Evolutionary conservation across 2,888 invertebrate species (phyloP).

Genomic region (Iselma pallidipennis): DNA sequence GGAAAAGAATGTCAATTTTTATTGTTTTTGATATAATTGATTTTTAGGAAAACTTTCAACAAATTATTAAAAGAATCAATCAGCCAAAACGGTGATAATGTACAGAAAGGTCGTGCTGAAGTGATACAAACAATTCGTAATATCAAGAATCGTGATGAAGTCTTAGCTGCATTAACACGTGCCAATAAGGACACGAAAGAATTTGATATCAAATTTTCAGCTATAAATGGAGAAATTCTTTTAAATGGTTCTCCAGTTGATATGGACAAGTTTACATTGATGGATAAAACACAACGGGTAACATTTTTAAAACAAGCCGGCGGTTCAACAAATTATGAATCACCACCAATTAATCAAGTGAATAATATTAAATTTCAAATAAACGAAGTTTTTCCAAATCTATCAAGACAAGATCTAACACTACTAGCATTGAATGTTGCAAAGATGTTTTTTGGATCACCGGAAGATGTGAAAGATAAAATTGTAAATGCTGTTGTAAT

Average conservation of each 20-base stretch:
- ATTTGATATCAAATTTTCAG: constrained; percentile 51
- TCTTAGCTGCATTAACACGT: constrained; percentile 60
- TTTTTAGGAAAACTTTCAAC: constrained; percentile 62
- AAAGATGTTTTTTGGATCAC: constrained; percentile 23
- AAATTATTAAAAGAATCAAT: constrained; percentile 63
- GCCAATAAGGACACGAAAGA: constrained; percentile 62
- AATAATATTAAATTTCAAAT: constrained; percentile 6
- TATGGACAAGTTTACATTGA: constrained; percentile 38
- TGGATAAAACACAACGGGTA: constrained; percentile 36
- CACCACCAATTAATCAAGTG: constrained; percentile 8
- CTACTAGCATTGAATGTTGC: not conserved
- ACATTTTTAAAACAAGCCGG: constrained; percentile 26
- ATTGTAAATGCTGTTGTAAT: constrained; percentile 22
- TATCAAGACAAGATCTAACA: constrained; percentile 1
- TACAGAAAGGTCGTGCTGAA: constrained; percentile 58
- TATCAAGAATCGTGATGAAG: constrained; percentile 61
- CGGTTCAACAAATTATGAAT: not conserved
- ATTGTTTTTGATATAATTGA: too few relatives aligned
- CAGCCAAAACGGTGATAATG: constrained; percentile 55
- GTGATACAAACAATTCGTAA: constrained; percentile 61
- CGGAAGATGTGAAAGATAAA: constrained; percentile 21
- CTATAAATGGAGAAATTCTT: constrained; percentile 39
- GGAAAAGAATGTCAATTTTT: too few relatives aligned
- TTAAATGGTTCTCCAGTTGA: constrained; percentile 44
- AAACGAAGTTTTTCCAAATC: not conserved